Percentiles rank a stretch among this genome's conserved stretches.
Evolutionary conservation across 2,888 invertebrate species (phyloP).

Genomic region (Tetragonisca angustula): DNA sequence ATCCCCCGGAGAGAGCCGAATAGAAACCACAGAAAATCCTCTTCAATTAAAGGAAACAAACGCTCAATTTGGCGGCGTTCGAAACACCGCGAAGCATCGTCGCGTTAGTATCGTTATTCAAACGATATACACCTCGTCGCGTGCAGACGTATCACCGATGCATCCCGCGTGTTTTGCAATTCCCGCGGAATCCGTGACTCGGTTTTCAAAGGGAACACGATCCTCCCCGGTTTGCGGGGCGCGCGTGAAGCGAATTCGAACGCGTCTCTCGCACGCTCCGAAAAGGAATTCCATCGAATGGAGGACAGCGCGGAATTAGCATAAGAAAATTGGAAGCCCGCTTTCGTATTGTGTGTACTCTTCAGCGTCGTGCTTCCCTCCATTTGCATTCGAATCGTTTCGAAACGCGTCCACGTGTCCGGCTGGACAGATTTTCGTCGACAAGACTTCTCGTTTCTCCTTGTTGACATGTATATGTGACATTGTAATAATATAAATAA

Average conservation of each 20-base stretch:
- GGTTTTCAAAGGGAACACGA: slow-evolving; percentile 39
- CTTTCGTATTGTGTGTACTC: slow-evolving; percentile 61
- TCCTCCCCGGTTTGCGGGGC: slow-evolving; percentile 12
- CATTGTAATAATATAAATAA: too few species aligned
- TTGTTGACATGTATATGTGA: neutral
- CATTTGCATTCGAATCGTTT: slow-evolving; percentile 64
- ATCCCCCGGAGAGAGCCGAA: too few species aligned
- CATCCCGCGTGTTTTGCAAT: slow-evolving; percentile 48
- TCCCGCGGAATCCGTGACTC: slow-evolving; percentile 54
- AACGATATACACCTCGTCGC: slow-evolving; percentile 2
- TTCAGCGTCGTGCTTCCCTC: slow-evolving; percentile 21
- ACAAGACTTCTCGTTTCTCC: slow-evolving; percentile 20
- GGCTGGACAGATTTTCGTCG: slow-evolving; percentile 50
- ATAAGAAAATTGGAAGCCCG: slow-evolving; percentile 74
- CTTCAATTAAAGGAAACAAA: too few species aligned
- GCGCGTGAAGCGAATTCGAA: slow-evolving; percentile 49
- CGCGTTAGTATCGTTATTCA: slow-evolving; percentile 12
- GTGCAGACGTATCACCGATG: slow-evolving; percentile 5
- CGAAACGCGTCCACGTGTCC: slow-evolving; percentile 39
- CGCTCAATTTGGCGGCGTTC: too few species aligned
- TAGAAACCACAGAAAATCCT: too few species aligned
- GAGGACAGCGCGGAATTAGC: slow-evolving; percentile 61
- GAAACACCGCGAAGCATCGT: too few species aligned
- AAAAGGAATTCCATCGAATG: slow-evolving; percentile 49
- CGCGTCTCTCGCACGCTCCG: slow-evolving; percentile 29